Evolutionary conservation across 2,888 invertebrate genomes (phyloP).

Genomic region (Melipona bicolor): DNA sequence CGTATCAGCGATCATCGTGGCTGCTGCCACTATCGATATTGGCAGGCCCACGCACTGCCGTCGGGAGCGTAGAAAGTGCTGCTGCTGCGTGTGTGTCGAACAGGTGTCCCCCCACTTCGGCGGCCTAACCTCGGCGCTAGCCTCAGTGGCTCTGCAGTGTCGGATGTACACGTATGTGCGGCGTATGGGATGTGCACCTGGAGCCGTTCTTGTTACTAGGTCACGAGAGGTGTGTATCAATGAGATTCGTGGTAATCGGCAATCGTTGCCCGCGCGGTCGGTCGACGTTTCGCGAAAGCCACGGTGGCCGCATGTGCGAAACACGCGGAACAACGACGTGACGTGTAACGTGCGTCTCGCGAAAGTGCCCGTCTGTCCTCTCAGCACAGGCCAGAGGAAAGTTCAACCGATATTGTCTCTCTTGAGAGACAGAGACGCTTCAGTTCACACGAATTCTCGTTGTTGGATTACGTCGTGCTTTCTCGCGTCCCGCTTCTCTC

Average conservation of each 20-base stretch:
- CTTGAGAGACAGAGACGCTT: too few species aligned
- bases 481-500: slow-evolving; percentile 44
- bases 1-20: slow-evolving; percentile 23
- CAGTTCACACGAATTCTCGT: too few species aligned
- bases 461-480: slow-evolving; percentile 10
- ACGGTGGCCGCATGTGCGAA: slow-evolving; percentile 38
- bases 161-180: slow-evolving; percentile 67
- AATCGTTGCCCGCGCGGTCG: not conserved
- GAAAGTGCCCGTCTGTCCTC: slow-evolving; percentile 14
- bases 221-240: slow-evolving; percentile 63
- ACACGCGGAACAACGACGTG: not conserved
- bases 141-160: slow-evolving; percentile 58
- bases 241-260: slow-evolving; percentile 38
- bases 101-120: slow-evolving; percentile 71
- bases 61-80: slow-evolving; percentile 57
- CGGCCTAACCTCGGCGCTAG: slow-evolving; percentile 65
- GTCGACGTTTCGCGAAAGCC: not conserved
- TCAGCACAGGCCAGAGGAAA: not conserved
- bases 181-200: slow-evolving; percentile 61
- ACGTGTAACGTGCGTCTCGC: not conserved
- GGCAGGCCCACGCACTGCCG: slow-evolving; percentile 26
- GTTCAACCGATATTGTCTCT: slow-evolving; percentile 34
- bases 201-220: slow-evolving; percentile 57
- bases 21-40: slow-evolving; percentile 41
- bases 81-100: slow-evolving; percentile 65